Base-by-base conservation (phyloP, 2,888 invertebrate species). In the Netelia melanura region DNA sequence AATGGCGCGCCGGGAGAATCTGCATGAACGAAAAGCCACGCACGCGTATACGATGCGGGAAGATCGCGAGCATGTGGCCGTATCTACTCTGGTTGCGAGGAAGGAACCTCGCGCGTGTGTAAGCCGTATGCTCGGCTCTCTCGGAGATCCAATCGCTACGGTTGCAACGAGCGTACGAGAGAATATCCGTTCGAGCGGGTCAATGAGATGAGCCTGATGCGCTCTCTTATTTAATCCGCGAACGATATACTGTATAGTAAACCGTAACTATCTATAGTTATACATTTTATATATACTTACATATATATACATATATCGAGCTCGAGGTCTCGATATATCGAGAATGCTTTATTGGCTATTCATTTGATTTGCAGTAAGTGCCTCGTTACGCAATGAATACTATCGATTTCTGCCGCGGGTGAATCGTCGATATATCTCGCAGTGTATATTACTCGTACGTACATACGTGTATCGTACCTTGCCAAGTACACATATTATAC, bases 351-450 rank as follows among this genome's bases (percentile, higher is more conserved):
- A 90, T 90, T 86, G 90, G 87, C 89, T 88, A 89, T 90, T 90
- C 88, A 89, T 90, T 91, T 90, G 91, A 90, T 90, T 89, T 89
- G 89, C 90, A 87, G 89, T 90, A 88, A 90, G 88, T 90, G 89
- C 88, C 90, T 91, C 89, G 91, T 91, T 90, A 90, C 90, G 90
- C 90, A 89, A 91, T 88, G 91, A 89, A 90, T 90, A 89, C 88
- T 90, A 90, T 91, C 90, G 90, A 87, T 90, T 91, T 88, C 89
- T 87, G 87, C 88, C 87, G 77, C 86, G 84, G 88, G 84, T 87
- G 65, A 70, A 81, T 71, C 76, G 75, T 80, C 74, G 83, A 38
- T 62, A 44, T 54, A 83, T 85, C 74, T 70, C 65, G 43, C 56
- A 38, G 25, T 11, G 8, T 54, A 38, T 70, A 75, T 61, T 68